These are phyloP conservation scores for Theodoxus fluviatilis DNA, from an alignment of 2,888 invertebrate species.

Conservation along the genomic window DNA sequence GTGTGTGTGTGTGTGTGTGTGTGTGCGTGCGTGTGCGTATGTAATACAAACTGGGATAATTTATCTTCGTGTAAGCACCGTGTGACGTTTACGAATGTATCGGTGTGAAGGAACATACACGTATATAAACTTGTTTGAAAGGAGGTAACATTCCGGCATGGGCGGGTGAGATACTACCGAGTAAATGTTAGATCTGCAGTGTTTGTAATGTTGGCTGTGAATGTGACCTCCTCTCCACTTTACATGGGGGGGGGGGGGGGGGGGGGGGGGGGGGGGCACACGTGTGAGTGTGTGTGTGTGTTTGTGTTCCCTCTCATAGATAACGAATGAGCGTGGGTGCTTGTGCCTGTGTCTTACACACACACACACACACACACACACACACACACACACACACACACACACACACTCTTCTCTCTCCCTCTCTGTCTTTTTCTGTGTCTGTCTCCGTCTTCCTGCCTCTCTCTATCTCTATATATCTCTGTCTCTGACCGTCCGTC, in stretches of 20 bases:
- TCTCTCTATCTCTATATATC: not conserved
- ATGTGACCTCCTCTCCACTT: no score
- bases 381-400: not conserved
- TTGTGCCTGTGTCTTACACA: not conserved
- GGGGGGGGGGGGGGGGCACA: not conserved
- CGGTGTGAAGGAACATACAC: not conserved
- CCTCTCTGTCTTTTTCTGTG: not conserved
- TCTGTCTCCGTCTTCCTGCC: not conserved
- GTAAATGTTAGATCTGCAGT: no score
- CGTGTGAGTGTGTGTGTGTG: constrained; percentile 16
- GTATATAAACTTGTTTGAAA: not conserved
- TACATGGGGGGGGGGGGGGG: no score
- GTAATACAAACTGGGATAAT: not conserved
- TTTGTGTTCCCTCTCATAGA: no score
- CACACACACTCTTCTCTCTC: not conserved
- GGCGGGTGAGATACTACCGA: no score
- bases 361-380: not conserved
- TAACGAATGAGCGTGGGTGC: not conserved
- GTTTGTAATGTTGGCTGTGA: no score
- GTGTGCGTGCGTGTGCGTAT: constrained; percentile 19
- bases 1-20: constrained; percentile 9
- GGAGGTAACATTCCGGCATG: not conserved
- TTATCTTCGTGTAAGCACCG: not conserved
- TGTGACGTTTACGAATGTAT: no score
- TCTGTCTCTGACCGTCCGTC: not conserved